Evolutionary conservation across 2,797 vertebrate genomes (phyloP).

Genomic region (Percopsis omiscomaycus): DNA sequence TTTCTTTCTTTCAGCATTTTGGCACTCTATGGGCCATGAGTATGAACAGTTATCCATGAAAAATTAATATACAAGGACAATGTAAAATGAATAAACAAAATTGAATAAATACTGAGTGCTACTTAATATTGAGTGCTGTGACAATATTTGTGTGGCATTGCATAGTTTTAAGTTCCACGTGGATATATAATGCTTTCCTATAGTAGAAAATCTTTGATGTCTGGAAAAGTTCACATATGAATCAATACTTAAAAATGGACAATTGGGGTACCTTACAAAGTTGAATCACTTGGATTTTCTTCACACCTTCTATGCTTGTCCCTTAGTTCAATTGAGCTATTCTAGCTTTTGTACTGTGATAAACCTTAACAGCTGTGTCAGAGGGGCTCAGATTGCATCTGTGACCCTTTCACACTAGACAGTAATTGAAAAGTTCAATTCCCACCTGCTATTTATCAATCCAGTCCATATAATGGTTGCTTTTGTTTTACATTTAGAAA

Average conservation of each 20-base stretch:
- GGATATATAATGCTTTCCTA: too few relatives aligned
- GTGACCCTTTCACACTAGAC: conserved; percentile 60
- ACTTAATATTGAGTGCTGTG: conserved; percentile 9
- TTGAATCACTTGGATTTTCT: conserved; percentile 50
- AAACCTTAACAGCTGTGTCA: conserved; percentile 61
- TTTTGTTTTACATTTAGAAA: too few relatives aligned
- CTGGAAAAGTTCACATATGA: too few relatives aligned
- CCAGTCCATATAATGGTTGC: conserved; percentile 1
- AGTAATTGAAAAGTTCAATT: conserved; percentile 45
- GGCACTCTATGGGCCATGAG: background rate
- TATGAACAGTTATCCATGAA: background rate
- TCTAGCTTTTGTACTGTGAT: conserved; percentile 60
- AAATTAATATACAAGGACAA: conserved; percentile 21
- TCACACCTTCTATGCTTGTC: conserved; percentile 29
- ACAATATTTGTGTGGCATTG: background rate
- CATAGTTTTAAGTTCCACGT: background rate
- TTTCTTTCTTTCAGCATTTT: conserved; percentile 20
- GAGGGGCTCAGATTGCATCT: conserved; percentile 68
- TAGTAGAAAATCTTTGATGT: too few relatives aligned
- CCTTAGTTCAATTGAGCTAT: conserved; percentile 44
- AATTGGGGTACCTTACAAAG: conserved; percentile 50
- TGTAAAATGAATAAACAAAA: conserved; percentile 49
- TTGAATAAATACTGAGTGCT: conserved; percentile 11
- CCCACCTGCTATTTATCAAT: conserved; percentile 42
- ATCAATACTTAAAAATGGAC: background rate